These are phyloP conservation scores for Hypotaenidia philippensis DNA, from an alignment of 2,797 vertebrate species.

Conservation along the genomic window DNA sequence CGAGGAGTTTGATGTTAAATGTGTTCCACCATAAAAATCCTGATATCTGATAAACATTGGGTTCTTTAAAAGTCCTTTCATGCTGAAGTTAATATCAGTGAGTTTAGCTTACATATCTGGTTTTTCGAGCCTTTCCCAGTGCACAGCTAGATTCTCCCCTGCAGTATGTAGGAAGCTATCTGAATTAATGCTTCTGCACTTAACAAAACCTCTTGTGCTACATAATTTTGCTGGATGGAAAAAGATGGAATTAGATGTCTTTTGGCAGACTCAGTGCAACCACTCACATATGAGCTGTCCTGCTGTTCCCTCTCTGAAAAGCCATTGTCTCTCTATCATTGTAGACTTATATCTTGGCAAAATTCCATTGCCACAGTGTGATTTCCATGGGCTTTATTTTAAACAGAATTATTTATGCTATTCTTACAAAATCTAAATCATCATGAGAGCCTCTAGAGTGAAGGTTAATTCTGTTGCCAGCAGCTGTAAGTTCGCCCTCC, in stretches of 20 bases:
- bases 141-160: background rate
- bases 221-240: slow-evolving; percentile 54
- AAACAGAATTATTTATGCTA: slow-evolving; percentile 63
- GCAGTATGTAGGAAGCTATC: slow-evolving; percentile 17
- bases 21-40: background rate
- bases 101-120: background rate
- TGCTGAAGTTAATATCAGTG: background rate
- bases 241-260: slow-evolving; percentile 47
- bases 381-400: slow-evolving; percentile 60
- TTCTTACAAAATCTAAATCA: slow-evolving; percentile 58
- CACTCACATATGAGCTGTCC: slow-evolving; percentile 44
- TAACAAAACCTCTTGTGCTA: slow-evolving; percentile 44
- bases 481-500: background rate
- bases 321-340: slow-evolving; percentile 33
- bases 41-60: background rate
- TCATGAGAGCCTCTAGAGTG: slow-evolving; percentile 34
- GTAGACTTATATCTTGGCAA: slow-evolving; percentile 48
- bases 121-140: background rate
- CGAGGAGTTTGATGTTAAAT: background rate
- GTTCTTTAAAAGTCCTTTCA: background rate
- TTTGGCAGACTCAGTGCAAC: slow-evolving; percentile 38
- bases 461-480: slow-evolving; percentile 60
- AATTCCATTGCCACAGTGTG: slow-evolving; percentile 17
- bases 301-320: slow-evolving; percentile 45
- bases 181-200: slow-evolving; percentile 52